phyloP scores from a whole-genome alignment of 2,797 vertebrate genomes.

The Remorina albescens region DNA sequence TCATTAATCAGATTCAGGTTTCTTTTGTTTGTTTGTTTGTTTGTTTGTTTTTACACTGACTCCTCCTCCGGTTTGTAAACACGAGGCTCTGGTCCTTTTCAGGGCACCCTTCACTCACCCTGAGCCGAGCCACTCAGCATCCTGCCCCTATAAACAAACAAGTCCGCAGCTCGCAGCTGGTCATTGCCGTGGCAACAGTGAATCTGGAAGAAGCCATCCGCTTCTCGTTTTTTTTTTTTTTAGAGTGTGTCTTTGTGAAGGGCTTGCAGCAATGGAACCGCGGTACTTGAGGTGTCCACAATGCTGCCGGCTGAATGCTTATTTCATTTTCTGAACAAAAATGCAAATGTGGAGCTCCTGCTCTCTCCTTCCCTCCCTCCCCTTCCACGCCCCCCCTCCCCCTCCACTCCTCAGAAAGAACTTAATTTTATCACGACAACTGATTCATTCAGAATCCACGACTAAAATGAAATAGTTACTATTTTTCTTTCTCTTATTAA shows the following conservation, averaged over 20 bases:
- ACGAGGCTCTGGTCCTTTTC: constrained; percentile 39
- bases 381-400: neutral
- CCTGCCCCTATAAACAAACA: constrained; percentile 79
- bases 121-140: constrained; percentile 54
- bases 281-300: constrained; percentile 81
- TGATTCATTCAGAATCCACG: constrained; percentile 37
- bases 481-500: constrained; percentile 1
- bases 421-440: constrained; percentile 57
- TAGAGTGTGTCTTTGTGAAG: constrained; percentile 83
- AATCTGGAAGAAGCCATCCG: constrained; percentile 77
- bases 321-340: constrained; percentile 80
- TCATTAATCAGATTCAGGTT: neutral
- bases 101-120: constrained; percentile 48
- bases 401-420: constrained; percentile 38
- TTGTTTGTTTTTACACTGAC: constrained; percentile 9
- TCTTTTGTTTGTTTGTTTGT: neutral
- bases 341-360: constrained; percentile 75
- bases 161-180: constrained; percentile 79
- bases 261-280: constrained; percentile 69
- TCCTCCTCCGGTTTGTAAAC: constrained; percentile 55
- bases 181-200: constrained; percentile 84
- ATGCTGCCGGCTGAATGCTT: constrained; percentile 82
- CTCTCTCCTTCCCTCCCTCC: constrained; percentile 12
- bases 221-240: constrained; percentile 57
- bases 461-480: constrained; percentile 42